phyloP scores from a whole-genome alignment of 2,113 vertebrate genomes.

The Amia ocellicauda region DNA sequence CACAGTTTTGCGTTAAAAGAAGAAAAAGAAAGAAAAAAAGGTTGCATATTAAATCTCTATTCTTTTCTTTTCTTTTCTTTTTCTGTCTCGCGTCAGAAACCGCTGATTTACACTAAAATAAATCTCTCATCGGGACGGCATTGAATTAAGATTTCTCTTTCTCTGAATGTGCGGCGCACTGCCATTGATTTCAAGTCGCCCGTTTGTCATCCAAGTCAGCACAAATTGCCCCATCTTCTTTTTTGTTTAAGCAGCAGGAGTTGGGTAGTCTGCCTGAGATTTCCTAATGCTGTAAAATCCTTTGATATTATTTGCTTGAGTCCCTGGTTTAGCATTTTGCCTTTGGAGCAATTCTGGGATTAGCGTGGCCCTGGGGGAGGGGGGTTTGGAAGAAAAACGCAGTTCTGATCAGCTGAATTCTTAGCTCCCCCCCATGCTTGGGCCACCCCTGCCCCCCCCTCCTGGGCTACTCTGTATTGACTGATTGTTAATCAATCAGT shows the following conservation, averaged over 20 bases:
- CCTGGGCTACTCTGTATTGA: constrained; percentile 44
- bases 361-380: constrained; percentile 39
- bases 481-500: constrained; percentile 68
- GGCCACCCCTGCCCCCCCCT: constrained; percentile 31
- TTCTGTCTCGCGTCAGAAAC: constrained; percentile 63
- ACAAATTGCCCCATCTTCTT: constrained; percentile 50
- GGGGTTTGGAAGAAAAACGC: constrained; percentile 38
- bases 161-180: constrained; percentile 52
- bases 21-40: no score
- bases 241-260: constrained; percentile 38
- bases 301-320: constrained; percentile 46
- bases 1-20: no score
- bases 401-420: not conserved
- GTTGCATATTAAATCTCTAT: constrained; percentile 49
- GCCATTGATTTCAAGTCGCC: constrained; percentile 67
- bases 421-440: constrained; percentile 9
- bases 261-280: constrained; percentile 45
- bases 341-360: constrained; percentile 56
- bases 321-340: constrained; percentile 56
- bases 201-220: constrained; percentile 59
- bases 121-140: constrained; percentile 61
- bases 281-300: constrained; percentile 50
- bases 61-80: constrained; percentile 46
- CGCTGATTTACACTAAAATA: constrained; percentile 67
- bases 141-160: constrained; percentile 50